These are phyloP conservation scores for Amiota communis DNA, from an alignment of 2,888 invertebrate genomes.

Conservation along the genomic window DNA sequence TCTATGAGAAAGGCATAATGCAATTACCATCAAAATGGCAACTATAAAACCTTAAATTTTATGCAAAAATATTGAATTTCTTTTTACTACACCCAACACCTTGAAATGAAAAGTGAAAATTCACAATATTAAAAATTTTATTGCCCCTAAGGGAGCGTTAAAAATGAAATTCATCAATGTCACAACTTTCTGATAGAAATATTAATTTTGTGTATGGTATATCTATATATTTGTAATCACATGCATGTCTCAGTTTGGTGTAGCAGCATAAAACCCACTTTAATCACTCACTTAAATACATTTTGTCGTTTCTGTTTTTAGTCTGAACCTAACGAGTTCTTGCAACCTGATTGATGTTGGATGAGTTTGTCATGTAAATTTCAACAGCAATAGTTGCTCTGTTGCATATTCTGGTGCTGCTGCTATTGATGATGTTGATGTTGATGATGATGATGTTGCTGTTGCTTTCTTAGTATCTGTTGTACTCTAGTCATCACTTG, in stretches of 20 bases:
- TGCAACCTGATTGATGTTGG: conserved; percentile 61
- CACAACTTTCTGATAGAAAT: conserved; percentile 23
- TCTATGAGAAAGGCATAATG: no score
- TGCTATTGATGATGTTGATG: conserved; percentile 33
- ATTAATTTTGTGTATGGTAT: no score
- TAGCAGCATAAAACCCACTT: background rate
- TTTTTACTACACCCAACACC: no score
- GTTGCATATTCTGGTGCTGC: conserved; percentile 35
- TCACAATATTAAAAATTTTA: no score
- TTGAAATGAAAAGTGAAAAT: no score
- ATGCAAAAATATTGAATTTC: no score
- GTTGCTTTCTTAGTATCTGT: conserved; percentile 37
- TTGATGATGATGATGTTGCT: conserved; percentile 15
- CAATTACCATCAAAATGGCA: no score
- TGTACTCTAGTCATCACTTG: conserved; percentile 48
- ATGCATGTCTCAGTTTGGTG: no score
- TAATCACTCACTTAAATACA: conserved; percentile 21
- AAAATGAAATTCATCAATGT: conserved; percentile 33
- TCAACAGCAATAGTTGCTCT: conserved; percentile 48
- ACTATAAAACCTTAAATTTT: no score
- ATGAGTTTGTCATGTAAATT: conserved; percentile 67
- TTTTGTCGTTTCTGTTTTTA: background rate
- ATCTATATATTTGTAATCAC: no score
- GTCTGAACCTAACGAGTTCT: conserved; percentile 39
- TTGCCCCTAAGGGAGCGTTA: background rate